Base-by-base conservation (phyloP, 35 echinoderm and acorn worm species). In the Ptychodera flava region DNA sequence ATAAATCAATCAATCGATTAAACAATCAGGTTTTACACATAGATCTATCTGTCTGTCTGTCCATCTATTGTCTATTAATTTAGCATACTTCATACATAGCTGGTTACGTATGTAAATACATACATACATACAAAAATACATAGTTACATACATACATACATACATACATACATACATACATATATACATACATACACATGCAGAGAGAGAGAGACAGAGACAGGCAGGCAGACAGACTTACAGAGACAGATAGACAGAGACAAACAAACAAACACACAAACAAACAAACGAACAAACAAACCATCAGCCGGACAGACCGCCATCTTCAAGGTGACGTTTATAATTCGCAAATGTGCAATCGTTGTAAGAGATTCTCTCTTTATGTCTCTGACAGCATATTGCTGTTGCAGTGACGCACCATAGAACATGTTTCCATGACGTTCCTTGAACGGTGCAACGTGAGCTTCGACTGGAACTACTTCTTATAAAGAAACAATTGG, bases 81-180 rank as follows among this genome's bases (percentile, higher is more conserved):
- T n/a, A n/a, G n/a, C n/a, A n/a, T n/a, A n/a, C n/a, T n/a, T n/a
- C n/a, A n/a, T n/a, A n/a, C n/a, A n/a, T n/a, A n/a, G n/a, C n/a
- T n/a, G n/a, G n/a, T n/a, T n/a, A n/a, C n/a, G n/a, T n/a, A n/a
- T n/a, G n/a, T n/a, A n/a, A n/a, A n/a, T n/a, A n/a, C n/a, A n/a
- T n/a, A n/a, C n/a, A n/a, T n/a, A n/a, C n/a, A n/a, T n/a, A n/a
- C 45, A 64, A 64, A 12, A 64, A 64, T 12, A 22, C 45, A 64
- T 64, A 64, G 6, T 12, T 64, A 64, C 45, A 64, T 12, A 22
- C 45, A 64, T 64, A 64, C 45, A 64, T 64, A 64, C 45, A 64
- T 64, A 64, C 45, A 64, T 64, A 64, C 45, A 64, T 64, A 64
- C 45, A 64, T 64, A 64, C 45, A 64, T 64, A 64, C 45, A 64